Conservation (phyloP, 2,888 invertebrate genomes). For the Macrophya annulata region DNA sequence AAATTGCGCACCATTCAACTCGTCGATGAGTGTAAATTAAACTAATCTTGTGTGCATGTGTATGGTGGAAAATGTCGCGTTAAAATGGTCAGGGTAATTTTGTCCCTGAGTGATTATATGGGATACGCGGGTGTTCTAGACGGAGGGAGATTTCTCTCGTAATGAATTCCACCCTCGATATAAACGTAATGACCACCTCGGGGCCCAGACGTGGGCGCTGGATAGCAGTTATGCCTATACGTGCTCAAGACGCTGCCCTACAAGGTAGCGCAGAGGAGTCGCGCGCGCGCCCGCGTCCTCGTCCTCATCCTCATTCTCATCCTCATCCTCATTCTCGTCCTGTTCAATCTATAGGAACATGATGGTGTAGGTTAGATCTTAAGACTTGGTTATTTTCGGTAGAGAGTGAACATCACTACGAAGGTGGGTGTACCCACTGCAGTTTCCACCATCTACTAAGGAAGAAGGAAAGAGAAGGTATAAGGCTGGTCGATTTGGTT, state of each 20-base stretch:
- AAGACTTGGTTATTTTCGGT: background rate
- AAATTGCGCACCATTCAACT: no score
- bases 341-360: background rate
- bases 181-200: slow-evolving; percentile 71
- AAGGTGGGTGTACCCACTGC: background rate
- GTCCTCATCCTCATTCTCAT: slow-evolving; percentile 58
- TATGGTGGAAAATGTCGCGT: slow-evolving; percentile 52
- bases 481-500: slow-evolving; percentile 53
- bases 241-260: slow-evolving; percentile 72
- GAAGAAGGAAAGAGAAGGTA: background rate
- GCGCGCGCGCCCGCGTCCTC: slow-evolving; percentile 59
- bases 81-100: slow-evolving; percentile 22
- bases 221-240: slow-evolving; percentile 72
- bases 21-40: background rate
- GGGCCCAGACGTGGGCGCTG: slow-evolving; percentile 60
- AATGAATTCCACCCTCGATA: slow-evolving; percentile 77
- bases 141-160: slow-evolving; percentile 70
- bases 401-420: background rate
- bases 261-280: slow-evolving; percentile 69
- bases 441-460: background rate
- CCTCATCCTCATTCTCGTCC: slow-evolving; percentile 56
- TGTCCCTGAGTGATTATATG: slow-evolving; percentile 47
- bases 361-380: background rate
- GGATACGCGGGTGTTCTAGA: slow-evolving; percentile 60
- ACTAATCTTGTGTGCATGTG: slow-evolving; percentile 19